Evolutionary conservation across 1,140 invertebrate species (phyloP), one percentile per base, ranked within the genome.

Genomic region (Drosophila melanica): DNA sequence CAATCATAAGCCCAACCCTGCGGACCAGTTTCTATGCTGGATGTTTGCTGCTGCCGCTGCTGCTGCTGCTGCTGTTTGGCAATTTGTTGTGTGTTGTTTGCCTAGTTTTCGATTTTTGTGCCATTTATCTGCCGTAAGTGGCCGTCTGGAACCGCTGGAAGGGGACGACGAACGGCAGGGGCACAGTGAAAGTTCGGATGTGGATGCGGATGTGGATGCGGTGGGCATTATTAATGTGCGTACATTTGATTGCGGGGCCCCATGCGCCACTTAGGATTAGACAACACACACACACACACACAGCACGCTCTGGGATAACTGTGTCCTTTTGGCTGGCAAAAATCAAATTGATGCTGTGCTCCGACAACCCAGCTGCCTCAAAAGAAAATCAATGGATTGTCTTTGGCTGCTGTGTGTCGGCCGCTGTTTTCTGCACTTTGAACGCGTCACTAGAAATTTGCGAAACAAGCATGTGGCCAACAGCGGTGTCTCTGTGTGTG

Each of bases 331-430:
- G 48, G 30, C 44, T 18, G 23, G 42, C 44, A 18, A 50, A 41
- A 55, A 37, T 54, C 51, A 66, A 35, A 9, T 39, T 10, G 18
- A 23, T 23, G 44, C 47, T 20, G 12, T 11, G 45, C n/a, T 7
- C 14, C n/a, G n/a, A n/a, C n/a, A n/a, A n/a, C n/a, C 3, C 7
- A 11, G n/a, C 14, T 39, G 12, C 9, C 37, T 67, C 14, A 44
- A 33, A 75, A 78, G 81, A 81, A 87, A 86, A 87, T 86, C 81
- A 82, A 87, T 81, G 86, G 79, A 87, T 86, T 87, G 65, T 9
- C 41, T 51, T 59, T 69, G 82, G 67, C 77, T 85, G 65, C 74
- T 78, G 84, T 47, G 39, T 65, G 14, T 44, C 71, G 64, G 75
- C 67, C 57, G 74, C 62, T 48, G 12, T 85, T 90, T 90, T 90